These are phyloP conservation scores for Pseudopipra pipra DNA, from an alignment of 2,113 vertebrate genomes.

Conservation along the genomic window DNA sequence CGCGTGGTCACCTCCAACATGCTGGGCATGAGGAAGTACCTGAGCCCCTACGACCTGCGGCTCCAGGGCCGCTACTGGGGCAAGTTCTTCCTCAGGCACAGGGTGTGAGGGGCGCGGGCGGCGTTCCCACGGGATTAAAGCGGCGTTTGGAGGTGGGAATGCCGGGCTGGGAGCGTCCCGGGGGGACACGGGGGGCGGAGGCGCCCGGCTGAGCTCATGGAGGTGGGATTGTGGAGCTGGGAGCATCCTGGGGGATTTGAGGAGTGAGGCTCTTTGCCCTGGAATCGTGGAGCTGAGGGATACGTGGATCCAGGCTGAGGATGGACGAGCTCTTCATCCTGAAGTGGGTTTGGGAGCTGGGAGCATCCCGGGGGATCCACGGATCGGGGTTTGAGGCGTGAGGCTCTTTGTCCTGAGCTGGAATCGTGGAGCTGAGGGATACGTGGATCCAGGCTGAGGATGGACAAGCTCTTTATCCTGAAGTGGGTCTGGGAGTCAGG, in stretches of 20 bases:
- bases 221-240: too few species aligned
- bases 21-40: conserved; percentile 86
- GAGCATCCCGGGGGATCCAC: not conserved
- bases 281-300: not conserved
- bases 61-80: conserved; percentile 84
- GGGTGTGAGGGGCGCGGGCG: conserved; percentile 62
- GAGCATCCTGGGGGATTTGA: not conserved
- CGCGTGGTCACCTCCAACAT: conserved; percentile 82
- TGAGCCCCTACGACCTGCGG: conserved; percentile 86
- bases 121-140: not conserved
- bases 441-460: too few species aligned
- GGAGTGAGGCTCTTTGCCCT: not conserved
- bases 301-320: not conserved
- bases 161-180: accelerated
- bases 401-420: too few species aligned
- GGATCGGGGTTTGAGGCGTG: not conserved
- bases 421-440: too few species aligned
- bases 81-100: conserved; percentile 80
- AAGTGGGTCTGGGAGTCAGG: not conserved
- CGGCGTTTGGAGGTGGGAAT: accelerated
- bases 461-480: not conserved
- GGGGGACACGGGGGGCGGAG: too few species aligned
- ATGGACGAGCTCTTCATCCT: not conserved
- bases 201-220: too few species aligned
- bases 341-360: not conserved